These are phyloP conservation scores for Cepaea nemoralis DNA, from an alignment of 1,140 invertebrate species.

Conservation along the genomic window DNA sequence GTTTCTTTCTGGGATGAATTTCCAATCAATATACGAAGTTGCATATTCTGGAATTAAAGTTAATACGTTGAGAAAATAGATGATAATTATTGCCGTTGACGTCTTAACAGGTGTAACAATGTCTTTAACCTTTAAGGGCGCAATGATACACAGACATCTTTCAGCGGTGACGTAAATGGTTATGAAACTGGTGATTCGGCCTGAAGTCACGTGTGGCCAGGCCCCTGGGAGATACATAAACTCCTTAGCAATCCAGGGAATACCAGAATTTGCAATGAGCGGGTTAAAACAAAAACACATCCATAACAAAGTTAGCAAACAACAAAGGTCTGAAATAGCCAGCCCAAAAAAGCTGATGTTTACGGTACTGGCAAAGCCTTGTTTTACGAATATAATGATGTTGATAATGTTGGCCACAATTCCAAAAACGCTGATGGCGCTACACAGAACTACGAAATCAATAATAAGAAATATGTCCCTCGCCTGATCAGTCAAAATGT, in stretches of 20 bases:
- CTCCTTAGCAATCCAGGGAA: too few species aligned
- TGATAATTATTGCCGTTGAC: background rate
- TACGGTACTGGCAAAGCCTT: background rate
- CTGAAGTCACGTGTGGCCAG: too few species aligned
- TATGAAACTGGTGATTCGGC: too few species aligned
- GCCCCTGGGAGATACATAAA: too few species aligned
- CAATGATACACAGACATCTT: too few species aligned
- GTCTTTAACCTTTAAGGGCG: background rate
- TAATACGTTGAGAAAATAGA: background rate
- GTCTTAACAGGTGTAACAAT: background rate
- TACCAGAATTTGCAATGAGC: too few species aligned
- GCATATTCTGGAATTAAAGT: background rate
- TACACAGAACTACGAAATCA: background rate
- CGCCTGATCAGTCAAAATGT: background rate
- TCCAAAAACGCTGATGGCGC: too few species aligned
- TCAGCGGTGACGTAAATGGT: too few species aligned
- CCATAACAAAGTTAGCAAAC: background rate
- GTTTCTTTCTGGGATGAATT: too few species aligned
- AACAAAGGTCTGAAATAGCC: background rate
- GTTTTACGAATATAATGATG: background rate
- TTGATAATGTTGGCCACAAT: background rate
- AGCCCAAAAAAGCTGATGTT: too few species aligned
- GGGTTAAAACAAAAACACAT: background rate
- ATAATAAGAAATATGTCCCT: background rate
- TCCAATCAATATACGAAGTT: slow-evolving; percentile 5